These are phyloP conservation scores for Drosophila eohydei DNA, from an alignment of 2,888 invertebrate genomes.

Conservation along the genomic window DNA sequence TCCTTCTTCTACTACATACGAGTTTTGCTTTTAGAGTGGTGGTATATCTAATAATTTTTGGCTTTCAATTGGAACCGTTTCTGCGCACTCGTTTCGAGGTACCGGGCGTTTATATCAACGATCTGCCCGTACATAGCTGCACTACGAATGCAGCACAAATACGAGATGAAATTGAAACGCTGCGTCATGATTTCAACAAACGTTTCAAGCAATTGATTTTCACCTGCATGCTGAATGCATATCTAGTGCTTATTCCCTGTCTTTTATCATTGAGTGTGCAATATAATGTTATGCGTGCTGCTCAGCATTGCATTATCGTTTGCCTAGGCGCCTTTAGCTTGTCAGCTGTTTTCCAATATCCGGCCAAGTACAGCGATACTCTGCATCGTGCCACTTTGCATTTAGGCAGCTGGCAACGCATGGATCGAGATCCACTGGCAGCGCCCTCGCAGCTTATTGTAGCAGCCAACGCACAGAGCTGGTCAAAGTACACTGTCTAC, in stretches of 20 bases:
- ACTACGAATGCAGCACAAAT: slow-evolving; percentile 89
- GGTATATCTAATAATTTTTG: slow-evolving; percentile 93
- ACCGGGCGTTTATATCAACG: slow-evolving; percentile 85
- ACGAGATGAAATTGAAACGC: slow-evolving; percentile 92
- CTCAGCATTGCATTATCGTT: slow-evolving; percentile 93
- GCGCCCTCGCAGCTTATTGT: slow-evolving; percentile 59
- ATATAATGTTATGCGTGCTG: slow-evolving; percentile 93
- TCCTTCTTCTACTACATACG: background rate
- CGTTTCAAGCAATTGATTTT: slow-evolving; percentile 95
- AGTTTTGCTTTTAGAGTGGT: slow-evolving; percentile 86
- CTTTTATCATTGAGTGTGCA: slow-evolving; percentile 93
- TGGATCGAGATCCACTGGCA: slow-evolving; percentile 70
- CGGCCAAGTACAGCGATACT: slow-evolving; percentile 92
- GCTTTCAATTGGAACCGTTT: slow-evolving; percentile 91
- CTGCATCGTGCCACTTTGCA: slow-evolving; percentile 96
- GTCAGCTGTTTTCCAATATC: slow-evolving; percentile 89
- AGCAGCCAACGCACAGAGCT: slow-evolving; percentile 80
- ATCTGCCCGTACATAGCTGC: slow-evolving; percentile 91
- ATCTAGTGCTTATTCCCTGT: slow-evolving; percentile 94
- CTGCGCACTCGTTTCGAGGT: slow-evolving; percentile 87
- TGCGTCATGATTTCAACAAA: slow-evolving; percentile 95
- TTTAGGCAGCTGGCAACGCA: slow-evolving; percentile 87
- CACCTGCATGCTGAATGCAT: slow-evolving; percentile 92
- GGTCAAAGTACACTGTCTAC: slow-evolving; percentile 89
- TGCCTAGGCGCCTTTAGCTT: slow-evolving; percentile 94